Base-by-base conservation (phyloP, 2,888 invertebrate genomes). In the Hydriomena furcata region DNA sequence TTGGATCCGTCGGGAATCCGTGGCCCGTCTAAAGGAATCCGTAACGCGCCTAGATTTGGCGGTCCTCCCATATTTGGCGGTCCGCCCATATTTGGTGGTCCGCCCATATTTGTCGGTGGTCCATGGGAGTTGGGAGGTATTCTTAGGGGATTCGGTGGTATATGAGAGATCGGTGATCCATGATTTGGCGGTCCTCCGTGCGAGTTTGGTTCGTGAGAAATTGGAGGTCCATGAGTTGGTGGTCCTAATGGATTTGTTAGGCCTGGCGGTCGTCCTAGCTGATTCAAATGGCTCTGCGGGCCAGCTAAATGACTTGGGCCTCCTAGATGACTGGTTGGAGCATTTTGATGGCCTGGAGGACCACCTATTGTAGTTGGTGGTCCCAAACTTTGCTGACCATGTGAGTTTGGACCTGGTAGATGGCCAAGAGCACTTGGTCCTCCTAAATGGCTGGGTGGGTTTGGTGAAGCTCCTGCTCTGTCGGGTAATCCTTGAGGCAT, bases 301-400 rank as follows among this genome's bases (percentile, higher is more conserved):
- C 31, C 41, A n/a, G n/a, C n/a, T 41, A 41, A 13, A 10, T 41
- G 41, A 11, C 17, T 17, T 4, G 17, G 4, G 17, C 34, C 41
- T 6, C 20, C 27, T 43, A 43, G 17, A 10, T 43, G 43, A 7
- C 23, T 12, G 7, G 40, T 28, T 8, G 24, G 25, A 4, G 30
- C 45, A 1, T 10, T 11, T 44, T 44, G 43, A 21, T 31, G 36
- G 7, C 25, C 34, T 11, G n/a, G 3, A 1, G 34, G 27, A 5
- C 45, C 38, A 5, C 28, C 27, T 32, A 45, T 45, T 0, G 41
- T 25, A 8, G 59, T 40, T 13, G 34, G 58, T 11, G 32, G 63
- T 85, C 81, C 54, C 84, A 86, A 55, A 85, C 84, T 52, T 74
- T 76, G 30, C 13, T 63, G 65, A 34, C 60, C 27, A 31, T 50